Percentiles rank a stretch among this genome's conserved stretches.
Evolutionary conservation across 1,140 invertebrate species (phyloP).

Genomic region (Dendrolimus punctatus): DNA sequence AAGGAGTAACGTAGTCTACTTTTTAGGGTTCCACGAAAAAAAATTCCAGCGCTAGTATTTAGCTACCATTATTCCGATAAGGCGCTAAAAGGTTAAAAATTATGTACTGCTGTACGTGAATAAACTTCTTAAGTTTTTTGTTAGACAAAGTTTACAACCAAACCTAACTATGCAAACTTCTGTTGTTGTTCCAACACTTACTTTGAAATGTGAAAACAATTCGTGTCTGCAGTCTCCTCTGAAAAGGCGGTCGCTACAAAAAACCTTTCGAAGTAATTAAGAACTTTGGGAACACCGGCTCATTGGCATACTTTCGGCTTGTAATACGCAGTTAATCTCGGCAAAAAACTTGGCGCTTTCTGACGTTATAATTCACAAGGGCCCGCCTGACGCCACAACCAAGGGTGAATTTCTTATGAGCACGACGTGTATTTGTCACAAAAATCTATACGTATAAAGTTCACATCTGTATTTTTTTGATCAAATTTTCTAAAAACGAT

Average conservation of each 20-base stretch:
- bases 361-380: constrained; percentile 57
- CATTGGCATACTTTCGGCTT: constrained; percentile 58
- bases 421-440: constrained; percentile 45
- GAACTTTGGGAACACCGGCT: constrained; percentile 46
- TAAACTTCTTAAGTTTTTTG: no score
- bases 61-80: no score
- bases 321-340: constrained; percentile 61
- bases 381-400: constrained; percentile 33
- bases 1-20: no score
- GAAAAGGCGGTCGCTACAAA: constrained; percentile 35
- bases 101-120: no score
- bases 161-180: constrained; percentile 25
- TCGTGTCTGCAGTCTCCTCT: constrained; percentile 13
- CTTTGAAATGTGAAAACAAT: constrained; percentile 30
- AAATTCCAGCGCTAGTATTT: no score
- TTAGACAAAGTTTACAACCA: constrained; percentile 5
- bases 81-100: no score
- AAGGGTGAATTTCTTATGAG: constrained; percentile 60
- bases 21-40: no score
- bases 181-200: constrained; percentile 12
- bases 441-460: constrained; percentile 34
- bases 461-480: no score
- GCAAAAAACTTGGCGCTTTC: constrained; percentile 48
- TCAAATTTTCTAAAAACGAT: no score
- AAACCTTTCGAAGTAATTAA: constrained; percentile 52